Conservation (phyloP, 2,113 vertebrate species). For the Ochotona curzoniae region DNA sequence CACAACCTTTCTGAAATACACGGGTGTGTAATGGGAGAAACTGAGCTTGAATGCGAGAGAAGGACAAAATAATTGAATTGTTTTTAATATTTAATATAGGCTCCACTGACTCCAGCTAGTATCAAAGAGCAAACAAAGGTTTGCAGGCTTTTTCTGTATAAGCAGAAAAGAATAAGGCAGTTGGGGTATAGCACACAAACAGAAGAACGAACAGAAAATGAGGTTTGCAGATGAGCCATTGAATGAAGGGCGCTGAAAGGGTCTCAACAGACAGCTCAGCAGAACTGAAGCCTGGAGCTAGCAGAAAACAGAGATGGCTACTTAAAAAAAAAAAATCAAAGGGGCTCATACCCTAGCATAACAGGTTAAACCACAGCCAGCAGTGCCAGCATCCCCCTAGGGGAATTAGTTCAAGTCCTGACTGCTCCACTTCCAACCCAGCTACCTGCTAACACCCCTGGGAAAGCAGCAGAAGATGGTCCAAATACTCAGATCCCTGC, state of each 20-base stretch:
- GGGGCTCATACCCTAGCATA: too few relatives aligned
- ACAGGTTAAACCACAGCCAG: too few relatives aligned
- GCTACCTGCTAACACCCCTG: too few relatives aligned
- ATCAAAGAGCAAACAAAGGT: background rate
- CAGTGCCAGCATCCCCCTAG: too few relatives aligned
- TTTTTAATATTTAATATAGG: background rate
- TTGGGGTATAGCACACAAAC: background rate
- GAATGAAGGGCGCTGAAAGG: background rate
- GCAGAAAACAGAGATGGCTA: background rate
- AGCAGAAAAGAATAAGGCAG: background rate
- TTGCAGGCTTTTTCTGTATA: background rate
- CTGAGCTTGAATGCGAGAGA: background rate
- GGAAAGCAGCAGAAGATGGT: too few relatives aligned
- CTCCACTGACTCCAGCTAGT: background rate
- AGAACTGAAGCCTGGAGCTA: background rate
- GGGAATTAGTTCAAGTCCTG: too few relatives aligned
- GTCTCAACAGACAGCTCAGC: accelerated
- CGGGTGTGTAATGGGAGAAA: accelerated
- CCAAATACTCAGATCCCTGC: too few relatives aligned
- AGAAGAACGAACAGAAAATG: background rate
- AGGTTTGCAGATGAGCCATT: background rate
- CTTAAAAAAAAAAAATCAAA: background rate
- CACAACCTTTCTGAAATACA: too few relatives aligned
- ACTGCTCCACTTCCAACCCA: too few relatives aligned
- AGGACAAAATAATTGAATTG: background rate